These are phyloP conservation scores for Morone saxatilis DNA, from an alignment of 2,113 vertebrate genomes.

Conservation along the genomic window DNA sequence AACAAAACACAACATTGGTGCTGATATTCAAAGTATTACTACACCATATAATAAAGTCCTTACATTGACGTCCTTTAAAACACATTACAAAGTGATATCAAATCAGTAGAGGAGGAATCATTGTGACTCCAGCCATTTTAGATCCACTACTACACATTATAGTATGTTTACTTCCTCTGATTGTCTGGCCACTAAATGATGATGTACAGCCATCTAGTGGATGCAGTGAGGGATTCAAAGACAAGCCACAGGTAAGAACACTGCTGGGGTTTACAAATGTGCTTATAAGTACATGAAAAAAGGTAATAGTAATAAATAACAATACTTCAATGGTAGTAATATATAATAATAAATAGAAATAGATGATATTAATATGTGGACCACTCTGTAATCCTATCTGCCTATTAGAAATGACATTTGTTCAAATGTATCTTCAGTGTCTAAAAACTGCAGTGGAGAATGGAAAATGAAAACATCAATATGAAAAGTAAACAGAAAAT, in stretches of 20 bases:
- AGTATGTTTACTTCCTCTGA: neutral
- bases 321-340: too few species aligned
- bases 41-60: neutral
- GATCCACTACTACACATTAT: neutral
- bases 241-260: neutral
- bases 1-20: neutral
- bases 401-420: neutral
- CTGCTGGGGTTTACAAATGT: neutral
- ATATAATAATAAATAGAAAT: too few species aligned
- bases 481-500: neutral
- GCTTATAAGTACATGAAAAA: neutral
- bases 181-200: conserved; percentile 5
- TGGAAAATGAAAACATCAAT: neutral
- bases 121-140: conserved; percentile 5
- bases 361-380: too few species aligned
- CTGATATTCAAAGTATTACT: neutral
- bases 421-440: neutral
- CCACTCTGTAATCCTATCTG: neutral
- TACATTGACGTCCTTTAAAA: neutral
- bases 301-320: too few species aligned
- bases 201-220: conserved; percentile 73
- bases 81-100: neutral
- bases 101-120: neutral
- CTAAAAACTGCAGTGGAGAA: neutral
- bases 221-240: neutral